Percentiles rank a stretch among this genome's conserved stretches.
These are phyloP conservation scores for Rosalia funebris DNA, from an alignment of 2,888 invertebrate genomes.

Conservation along the genomic window DNA sequence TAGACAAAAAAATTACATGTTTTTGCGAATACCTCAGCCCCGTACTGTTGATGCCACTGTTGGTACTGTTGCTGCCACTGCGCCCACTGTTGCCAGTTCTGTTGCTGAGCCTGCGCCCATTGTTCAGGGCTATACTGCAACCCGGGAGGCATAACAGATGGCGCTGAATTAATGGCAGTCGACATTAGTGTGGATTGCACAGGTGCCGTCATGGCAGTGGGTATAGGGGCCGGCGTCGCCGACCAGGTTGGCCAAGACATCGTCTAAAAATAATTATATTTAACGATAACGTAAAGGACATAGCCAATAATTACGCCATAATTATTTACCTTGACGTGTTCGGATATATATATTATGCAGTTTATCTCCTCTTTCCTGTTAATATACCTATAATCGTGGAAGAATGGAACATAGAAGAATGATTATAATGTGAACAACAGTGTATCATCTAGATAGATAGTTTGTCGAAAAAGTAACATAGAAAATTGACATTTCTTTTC, in stretches of 20 bases:
- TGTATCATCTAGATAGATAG: too few relatives aligned
- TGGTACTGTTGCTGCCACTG: slow-evolving; percentile 83
- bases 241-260: slow-evolving; percentile 63
- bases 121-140: slow-evolving; percentile 72
- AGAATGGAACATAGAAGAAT: slow-evolving; percentile 30
- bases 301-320: background rate
- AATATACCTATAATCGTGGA: slow-evolving; percentile 28
- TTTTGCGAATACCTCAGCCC: slow-evolving; percentile 70
- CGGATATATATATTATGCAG: slow-evolving; percentile 11
- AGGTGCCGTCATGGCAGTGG: slow-evolving; percentile 43
- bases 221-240: slow-evolving; percentile 43
- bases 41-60: slow-evolving; percentile 81
- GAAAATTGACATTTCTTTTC: too few relatives aligned
- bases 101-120: slow-evolving; percentile 76
- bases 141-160: slow-evolving; percentile 48
- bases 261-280: slow-evolving; percentile 32
- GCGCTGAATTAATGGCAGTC: slow-evolving; percentile 42
- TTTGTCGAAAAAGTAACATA: too few relatives aligned
- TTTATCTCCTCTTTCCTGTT: slow-evolving; percentile 14
- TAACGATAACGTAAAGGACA: background rate
- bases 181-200: slow-evolving; percentile 40
- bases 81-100: slow-evolving; percentile 79
- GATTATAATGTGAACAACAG: too few relatives aligned
- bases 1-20: slow-evolving; percentile 1
- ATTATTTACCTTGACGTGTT: slow-evolving; percentile 26